These are phyloP conservation scores for Cheiracanthium punctorium DNA, from an alignment of 2,888 invertebrate genomes.

Conservation along the genomic window DNA sequence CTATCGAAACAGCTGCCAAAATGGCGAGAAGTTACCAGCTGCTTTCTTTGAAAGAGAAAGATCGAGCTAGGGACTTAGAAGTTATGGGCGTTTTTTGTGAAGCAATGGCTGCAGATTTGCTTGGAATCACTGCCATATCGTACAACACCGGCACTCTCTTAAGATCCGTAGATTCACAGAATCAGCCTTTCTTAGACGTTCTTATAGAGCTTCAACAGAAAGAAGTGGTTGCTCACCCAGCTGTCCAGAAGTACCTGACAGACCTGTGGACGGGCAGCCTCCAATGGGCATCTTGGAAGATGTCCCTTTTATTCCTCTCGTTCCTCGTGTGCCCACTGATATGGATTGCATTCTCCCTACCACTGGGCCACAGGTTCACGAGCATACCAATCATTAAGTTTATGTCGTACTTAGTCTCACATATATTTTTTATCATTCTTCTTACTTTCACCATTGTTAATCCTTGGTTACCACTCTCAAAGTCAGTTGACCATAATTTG, in stretches of 20 bases:
- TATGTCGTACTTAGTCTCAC: slow-evolving; percentile 99
- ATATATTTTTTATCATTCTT: slow-evolving; percentile 96
- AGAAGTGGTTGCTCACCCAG: slow-evolving; percentile 95
- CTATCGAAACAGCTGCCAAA: slow-evolving; percentile 98
- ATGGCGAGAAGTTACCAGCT: slow-evolving; percentile 86
- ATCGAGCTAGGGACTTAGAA: slow-evolving; percentile 96
- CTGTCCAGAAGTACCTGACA: slow-evolving; percentile 86
- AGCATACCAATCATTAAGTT: slow-evolving; percentile 99
- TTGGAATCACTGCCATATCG: slow-evolving; percentile 93
- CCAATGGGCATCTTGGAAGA: slow-evolving; percentile 97
- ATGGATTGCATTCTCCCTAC: slow-evolving; percentile 96
- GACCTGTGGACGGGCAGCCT: slow-evolving; percentile 98
- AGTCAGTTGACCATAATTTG: slow-evolving; percentile 78
- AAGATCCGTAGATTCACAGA: slow-evolving; percentile 94
- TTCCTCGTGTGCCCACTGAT: slow-evolving; percentile 96
- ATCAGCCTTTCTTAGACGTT: slow-evolving; percentile 95
- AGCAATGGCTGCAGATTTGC: slow-evolving; percentile 95
- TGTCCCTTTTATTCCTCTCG: slow-evolving; percentile 92
- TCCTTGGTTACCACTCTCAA: slow-evolving; percentile 76
- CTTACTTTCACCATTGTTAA: slow-evolving; percentile 84
- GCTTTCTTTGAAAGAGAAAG: slow-evolving; percentile 89
- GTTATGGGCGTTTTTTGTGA: slow-evolving; percentile 97
- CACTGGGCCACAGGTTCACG: slow-evolving; percentile 95
- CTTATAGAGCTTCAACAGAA: slow-evolving; percentile 99
- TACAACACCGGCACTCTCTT: slow-evolving; percentile 96